Evolutionary conservation across 2,888 invertebrate genomes (phyloP).

Genomic region (Cryptops parisi): DNA sequence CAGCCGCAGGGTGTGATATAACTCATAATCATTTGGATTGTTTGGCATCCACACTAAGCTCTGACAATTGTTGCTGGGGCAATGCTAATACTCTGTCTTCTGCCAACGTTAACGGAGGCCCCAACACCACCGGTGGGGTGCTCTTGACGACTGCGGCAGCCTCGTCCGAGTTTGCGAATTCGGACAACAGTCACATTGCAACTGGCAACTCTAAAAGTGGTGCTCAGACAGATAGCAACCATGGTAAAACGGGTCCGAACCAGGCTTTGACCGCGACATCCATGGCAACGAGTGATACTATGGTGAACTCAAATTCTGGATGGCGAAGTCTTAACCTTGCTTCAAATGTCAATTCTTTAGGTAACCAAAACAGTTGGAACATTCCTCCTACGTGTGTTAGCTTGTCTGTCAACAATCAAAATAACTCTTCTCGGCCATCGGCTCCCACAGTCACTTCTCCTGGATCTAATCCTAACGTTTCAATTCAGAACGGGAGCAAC

Average conservation of each 20-base stretch:
- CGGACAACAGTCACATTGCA: slow-evolving; percentile 5
- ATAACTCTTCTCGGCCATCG: slow-evolving; percentile 6
- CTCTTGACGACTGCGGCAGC: neutral
- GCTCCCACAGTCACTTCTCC: slow-evolving; percentile 13
- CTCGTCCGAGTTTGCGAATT: slow-evolving; percentile 10
- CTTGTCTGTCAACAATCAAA: slow-evolving; percentile 2
- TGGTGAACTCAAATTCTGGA: neutral
- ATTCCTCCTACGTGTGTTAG: slow-evolving; percentile 10
- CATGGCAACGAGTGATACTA: neutral
- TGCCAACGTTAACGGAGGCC: neutral
- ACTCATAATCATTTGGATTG: slow-evolving; percentile 8
- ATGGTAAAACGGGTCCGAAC: neutral
- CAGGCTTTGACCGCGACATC: neutral
- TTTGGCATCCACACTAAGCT: neutral
- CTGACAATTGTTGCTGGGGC: slow-evolving; percentile 4
- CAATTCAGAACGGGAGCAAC: slow-evolving; percentile 1
- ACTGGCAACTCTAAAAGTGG: neutral
- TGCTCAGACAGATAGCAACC: slow-evolving; percentile 1
- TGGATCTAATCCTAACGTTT: neutral
- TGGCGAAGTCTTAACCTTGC: neutral
- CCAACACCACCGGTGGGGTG: neutral
- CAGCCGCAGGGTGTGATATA: neutral
- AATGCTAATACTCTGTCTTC: slow-evolving; percentile 1
- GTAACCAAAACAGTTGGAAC: slow-evolving; percentile 13
- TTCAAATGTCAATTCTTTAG: neutral